Percentiles rank a stretch among this genome's conserved stretches.
Evolutionary conservation across 2,888 invertebrate species (phyloP).

Genomic region (Campoplex nolae): DNA sequence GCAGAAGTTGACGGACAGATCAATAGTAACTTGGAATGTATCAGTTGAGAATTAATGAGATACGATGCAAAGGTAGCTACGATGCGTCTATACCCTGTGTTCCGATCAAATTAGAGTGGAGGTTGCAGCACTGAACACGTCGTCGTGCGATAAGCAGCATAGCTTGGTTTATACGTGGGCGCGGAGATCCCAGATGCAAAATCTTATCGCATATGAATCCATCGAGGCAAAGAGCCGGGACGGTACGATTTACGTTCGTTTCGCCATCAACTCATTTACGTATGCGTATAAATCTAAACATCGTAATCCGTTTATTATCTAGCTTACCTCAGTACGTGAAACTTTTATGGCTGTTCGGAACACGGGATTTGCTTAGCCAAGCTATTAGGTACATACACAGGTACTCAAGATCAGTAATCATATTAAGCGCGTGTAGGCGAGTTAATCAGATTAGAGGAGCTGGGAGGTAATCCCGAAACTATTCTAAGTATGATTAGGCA

Average conservation of each 20-base stretch:
- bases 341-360: slow-evolving; percentile 81
- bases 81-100: slow-evolving; percentile 20
- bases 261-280: slow-evolving; percentile 58
- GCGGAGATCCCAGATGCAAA: slow-evolving; percentile 1
- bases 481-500: slow-evolving; percentile 85
- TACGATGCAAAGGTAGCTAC: slow-evolving; percentile 11
- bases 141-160: slow-evolving; percentile 14
- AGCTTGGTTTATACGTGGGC: background rate
- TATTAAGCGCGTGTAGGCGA: slow-evolving; percentile 84
- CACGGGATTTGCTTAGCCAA: slow-evolving; percentile 81
- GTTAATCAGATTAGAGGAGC: slow-evolving; percentile 84
- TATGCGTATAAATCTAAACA: slow-evolving; percentile 65
- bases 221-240: slow-evolving; percentile 25
- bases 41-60: slow-evolving; percentile 28
- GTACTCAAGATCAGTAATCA: slow-evolving; percentile 84
- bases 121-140: slow-evolving; percentile 16
- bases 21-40: slow-evolving; percentile 18
- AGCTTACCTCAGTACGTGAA: slow-evolving; percentile 79
- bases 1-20: slow-evolving; percentile 37
- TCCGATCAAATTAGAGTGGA: slow-evolving; percentile 48
- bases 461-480: slow-evolving; percentile 84
- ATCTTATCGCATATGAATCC: slow-evolving; percentile 28
- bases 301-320: slow-evolving; percentile 77
- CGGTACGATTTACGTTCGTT: slow-evolving; percentile 36
- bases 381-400: slow-evolving; percentile 80